Conservation (phyloP, 2,797 vertebrate genomes). For the Harpagifer antarcticus region DNA sequence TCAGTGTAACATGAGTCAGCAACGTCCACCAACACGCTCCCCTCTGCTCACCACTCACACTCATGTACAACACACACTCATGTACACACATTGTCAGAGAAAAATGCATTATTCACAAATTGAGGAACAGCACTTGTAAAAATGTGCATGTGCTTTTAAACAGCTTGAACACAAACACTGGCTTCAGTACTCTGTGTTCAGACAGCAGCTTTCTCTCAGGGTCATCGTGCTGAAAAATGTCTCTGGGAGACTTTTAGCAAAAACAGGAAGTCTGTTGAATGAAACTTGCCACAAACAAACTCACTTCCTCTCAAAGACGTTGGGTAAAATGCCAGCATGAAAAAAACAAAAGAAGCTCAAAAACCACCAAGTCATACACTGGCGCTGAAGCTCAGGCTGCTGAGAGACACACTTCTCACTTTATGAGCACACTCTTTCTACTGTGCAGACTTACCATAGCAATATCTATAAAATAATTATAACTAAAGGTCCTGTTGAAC, state of each 20-base stretch:
- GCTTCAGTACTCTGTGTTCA: not conserved
- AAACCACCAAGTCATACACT: not conserved
- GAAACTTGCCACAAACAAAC: constrained; percentile 58
- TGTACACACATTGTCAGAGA: not conserved
- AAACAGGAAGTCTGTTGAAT: constrained; percentile 72
- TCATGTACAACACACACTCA: not conserved
- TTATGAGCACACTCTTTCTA: not conserved
- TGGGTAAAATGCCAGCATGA: constrained; percentile 41
- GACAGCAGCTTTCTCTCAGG: constrained; percentile 21
- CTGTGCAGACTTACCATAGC: not conserved
- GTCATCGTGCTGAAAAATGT: constrained; percentile 16
- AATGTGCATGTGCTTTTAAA: constrained; percentile 15
- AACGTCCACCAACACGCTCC: constrained; percentile 9
- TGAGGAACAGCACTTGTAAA: not conserved
- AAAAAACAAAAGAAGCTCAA: constrained; percentile 12
- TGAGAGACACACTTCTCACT: constrained; percentile 1
- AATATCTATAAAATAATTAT: not conserved
- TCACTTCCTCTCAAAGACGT: constrained; percentile 56
- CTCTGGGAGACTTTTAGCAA: constrained; percentile 18
- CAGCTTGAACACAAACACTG: not conserved
- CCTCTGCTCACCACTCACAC: not conserved
- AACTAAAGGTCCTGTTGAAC: not conserved
- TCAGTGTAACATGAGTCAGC: constrained; percentile 26
- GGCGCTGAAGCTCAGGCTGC: not conserved
- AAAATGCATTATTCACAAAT: constrained; percentile 11